Percentiles rank a stretch among this genome's conserved stretches.
Conservation (phyloP, 1,140 invertebrate species). For the Drosophila nigromelanica region DNA sequence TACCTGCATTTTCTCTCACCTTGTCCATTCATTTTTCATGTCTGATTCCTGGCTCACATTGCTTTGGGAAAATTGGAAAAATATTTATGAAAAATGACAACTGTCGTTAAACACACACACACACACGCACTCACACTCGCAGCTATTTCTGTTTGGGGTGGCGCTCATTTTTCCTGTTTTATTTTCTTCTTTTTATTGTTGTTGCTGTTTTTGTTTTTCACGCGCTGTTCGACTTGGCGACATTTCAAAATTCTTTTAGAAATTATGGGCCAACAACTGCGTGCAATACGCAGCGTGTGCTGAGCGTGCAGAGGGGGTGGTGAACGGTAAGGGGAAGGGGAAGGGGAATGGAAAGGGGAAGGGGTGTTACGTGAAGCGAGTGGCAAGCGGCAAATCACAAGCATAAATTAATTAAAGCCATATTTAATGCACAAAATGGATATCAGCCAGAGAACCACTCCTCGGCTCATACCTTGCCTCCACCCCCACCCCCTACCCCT, state of each 20-base stretch:
- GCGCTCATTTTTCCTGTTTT: slow-evolving; percentile 44
- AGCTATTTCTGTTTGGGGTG: slow-evolving; percentile 37
- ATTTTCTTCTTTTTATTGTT: slow-evolving; percentile 31
- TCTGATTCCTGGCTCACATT: slow-evolving; percentile 31
- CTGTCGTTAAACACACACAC: slow-evolving; percentile 41
- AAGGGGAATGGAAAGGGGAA: background rate
- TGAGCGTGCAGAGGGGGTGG: background rate
- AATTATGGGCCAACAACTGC: slow-evolving; percentile 75
- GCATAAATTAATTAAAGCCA: slow-evolving; percentile 74
- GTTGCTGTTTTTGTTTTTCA: slow-evolving; percentile 18
- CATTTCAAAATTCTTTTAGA: slow-evolving; percentile 67
- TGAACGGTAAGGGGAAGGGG: background rate
- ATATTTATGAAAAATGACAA: slow-evolving; percentile 80
- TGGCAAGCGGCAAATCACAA: slow-evolving; percentile 29
- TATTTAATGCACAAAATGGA: slow-evolving; percentile 35
- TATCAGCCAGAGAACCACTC: slow-evolving; percentile 15
- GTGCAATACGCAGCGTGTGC: background rate
- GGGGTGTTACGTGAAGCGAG: slow-evolving; percentile 3
- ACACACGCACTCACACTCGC: slow-evolving; percentile 20
- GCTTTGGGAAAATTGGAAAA: slow-evolving; percentile 50
- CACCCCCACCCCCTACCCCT: slow-evolving; percentile 4
- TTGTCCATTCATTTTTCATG: slow-evolving; percentile 7
- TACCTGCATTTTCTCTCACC: background rate
- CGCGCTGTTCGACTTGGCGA: slow-evolving; percentile 70
- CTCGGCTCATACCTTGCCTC: background rate